A percentile compares a stretch with the other conserved stretches of the same genome.
phyloP scores from a whole-genome alignment of 2,888 invertebrate species.

The Chouioia cunea region DNA sequence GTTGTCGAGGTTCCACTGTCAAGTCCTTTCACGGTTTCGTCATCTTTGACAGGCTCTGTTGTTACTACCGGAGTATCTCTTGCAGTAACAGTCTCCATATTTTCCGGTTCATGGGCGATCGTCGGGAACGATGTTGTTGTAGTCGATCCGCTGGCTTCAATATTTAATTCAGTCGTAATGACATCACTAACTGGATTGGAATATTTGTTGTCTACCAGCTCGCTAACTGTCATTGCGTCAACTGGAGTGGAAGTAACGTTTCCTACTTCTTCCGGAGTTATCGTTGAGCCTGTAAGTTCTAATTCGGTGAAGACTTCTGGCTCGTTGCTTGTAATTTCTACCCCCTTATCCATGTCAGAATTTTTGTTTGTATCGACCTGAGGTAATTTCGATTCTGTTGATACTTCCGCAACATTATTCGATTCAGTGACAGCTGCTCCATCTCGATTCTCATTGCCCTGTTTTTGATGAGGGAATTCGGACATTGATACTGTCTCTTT shows the following conservation, averaged over 20 bases:
- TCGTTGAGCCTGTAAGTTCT: constrained; percentile 13
- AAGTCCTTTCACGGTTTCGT: not conserved
- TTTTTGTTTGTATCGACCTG: constrained; percentile 26
- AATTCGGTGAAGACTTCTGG: constrained; percentile 22
- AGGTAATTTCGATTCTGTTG: constrained; percentile 34
- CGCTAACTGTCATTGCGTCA: constrained; percentile 35
- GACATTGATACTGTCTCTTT: constrained; percentile 3
- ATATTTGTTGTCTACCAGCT: constrained; percentile 43
- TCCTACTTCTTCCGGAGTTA: constrained; percentile 34
- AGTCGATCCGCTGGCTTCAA: constrained; percentile 11
- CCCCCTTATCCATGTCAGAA: constrained; percentile 14
- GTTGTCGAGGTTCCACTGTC: constrained; percentile 3
- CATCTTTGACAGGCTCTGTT: not conserved
- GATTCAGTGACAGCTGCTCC: constrained; percentile 42
- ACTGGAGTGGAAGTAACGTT: constrained; percentile 36
- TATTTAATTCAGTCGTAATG: constrained; percentile 23
- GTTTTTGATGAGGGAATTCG: constrained; percentile 2
- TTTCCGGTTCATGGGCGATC: constrained; percentile 5
- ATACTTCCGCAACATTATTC: constrained; percentile 16
- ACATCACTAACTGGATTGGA: constrained; percentile 44
- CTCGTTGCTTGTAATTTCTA: constrained; percentile 15
- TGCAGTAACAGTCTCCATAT: not conserved
- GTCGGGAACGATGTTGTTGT: constrained; percentile 7
- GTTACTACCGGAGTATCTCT: not conserved
- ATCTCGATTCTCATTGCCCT: constrained; percentile 17